Conservation (phyloP, 2,113 vertebrate genomes). For the Gallinago jamesoni region DNA sequence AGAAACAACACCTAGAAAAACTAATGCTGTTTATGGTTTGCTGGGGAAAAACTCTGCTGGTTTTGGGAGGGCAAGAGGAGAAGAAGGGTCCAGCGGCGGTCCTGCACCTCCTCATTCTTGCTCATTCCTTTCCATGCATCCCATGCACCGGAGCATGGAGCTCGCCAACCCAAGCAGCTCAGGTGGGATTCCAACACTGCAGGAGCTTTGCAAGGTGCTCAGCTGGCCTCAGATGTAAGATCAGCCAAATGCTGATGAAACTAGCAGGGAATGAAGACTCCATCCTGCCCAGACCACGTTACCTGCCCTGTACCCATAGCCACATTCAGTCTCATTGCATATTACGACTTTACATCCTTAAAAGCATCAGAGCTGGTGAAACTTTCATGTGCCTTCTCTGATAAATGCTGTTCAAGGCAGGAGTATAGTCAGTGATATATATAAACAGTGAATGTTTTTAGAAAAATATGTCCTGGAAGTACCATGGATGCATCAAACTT, state of each 20-base stretch:
- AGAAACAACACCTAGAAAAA: not conserved
- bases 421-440: not conserved
- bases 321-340: fast-evolving
- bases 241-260: not conserved
- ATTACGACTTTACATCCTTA: fast-evolving
- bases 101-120: fast-evolving
- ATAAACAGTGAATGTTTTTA: not conserved
- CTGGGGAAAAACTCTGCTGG: not conserved
- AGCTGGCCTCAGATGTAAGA: not conserved
- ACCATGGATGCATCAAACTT: not conserved
- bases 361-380: not conserved
- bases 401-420: not conserved
- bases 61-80: not conserved
- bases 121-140: not conserved
- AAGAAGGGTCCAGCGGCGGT: not conserved
- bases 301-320: not conserved
- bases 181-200: fast-evolving
- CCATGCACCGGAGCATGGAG: fast-evolving
- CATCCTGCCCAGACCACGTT: not conserved
- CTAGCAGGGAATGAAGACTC: not conserved
- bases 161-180: fast-evolving
- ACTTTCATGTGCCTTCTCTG: not conserved
- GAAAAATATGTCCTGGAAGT: not conserved
- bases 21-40: not conserved
- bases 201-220: not conserved